These are phyloP conservation scores for Phylloscopus whistleri DNA, from an alignment of 2,113 vertebrate species.

Conservation along the genomic window DNA sequence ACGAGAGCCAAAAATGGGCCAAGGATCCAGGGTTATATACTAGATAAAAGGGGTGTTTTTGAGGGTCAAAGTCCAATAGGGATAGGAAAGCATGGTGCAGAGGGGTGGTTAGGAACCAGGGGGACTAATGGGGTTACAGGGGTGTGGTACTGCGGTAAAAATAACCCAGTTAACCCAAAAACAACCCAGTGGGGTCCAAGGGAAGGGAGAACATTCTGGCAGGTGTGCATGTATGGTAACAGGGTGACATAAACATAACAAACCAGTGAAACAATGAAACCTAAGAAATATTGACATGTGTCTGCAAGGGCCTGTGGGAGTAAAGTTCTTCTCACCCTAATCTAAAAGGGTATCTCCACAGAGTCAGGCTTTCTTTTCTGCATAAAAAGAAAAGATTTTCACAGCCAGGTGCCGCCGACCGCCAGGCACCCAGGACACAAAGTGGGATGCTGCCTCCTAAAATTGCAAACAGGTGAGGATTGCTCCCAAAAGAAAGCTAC, in stretches of 20 bases:
- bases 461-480: neutral
- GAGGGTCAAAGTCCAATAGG: neutral
- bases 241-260: neutral
- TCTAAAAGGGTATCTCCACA: neutral
- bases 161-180: neutral
- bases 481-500: neutral
- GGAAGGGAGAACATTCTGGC: neutral
- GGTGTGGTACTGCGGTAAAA: neutral
- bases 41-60: neutral
- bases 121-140: neutral
- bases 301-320: neutral
- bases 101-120: neutral
- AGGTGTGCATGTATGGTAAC: neutral
- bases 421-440: accelerated
- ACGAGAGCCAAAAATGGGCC: neutral
- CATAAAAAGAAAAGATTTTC: neutral
- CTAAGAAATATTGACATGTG: neutral
- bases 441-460: neutral
- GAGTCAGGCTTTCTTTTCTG: neutral
- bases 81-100: neutral
- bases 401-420: accelerated
- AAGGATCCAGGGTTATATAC: neutral
- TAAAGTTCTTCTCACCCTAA: neutral
- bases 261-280: neutral
- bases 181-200: neutral